A percentile compares a stretch with the other conserved stretches of the same genome.
Evolutionary conservation across 1,140 invertebrate genomes (phyloP).

Genomic region (Bicyclus anynana): DNA sequence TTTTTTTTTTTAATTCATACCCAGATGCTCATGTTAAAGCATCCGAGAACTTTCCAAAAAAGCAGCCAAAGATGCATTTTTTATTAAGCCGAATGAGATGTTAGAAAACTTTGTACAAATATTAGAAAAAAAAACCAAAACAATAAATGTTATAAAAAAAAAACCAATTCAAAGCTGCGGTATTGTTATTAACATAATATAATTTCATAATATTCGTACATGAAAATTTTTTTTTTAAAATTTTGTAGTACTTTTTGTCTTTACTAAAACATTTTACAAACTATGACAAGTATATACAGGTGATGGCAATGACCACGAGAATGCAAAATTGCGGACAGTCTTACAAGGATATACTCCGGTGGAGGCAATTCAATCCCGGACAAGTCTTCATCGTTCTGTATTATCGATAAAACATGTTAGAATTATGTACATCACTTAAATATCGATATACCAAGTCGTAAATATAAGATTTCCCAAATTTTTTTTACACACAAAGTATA

Average conservation of each 20-base stretch:
- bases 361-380: constrained; percentile 1
- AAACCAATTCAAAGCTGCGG: constrained; percentile 12
- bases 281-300: neutral
- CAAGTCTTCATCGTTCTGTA: constrained; percentile 8
- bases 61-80: too few species aligned
- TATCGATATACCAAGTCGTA: too few species aligned
- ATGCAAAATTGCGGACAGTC: constrained; percentile 9
- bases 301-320: constrained; percentile 5
- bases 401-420: constrained; percentile 6
- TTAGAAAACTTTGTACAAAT: neutral
- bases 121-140: neutral
- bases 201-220: constrained; percentile 8
- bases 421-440: neutral
- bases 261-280: neutral
- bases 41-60: too few species aligned
- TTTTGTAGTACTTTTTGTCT: neutral
- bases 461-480: too few species aligned
- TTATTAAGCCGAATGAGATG: neutral
- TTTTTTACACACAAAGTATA: neutral
- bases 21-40: too few species aligned
- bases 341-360: constrained; percentile 6
- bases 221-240: neutral
- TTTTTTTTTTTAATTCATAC: too few species aligned
- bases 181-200: constrained; percentile 6
- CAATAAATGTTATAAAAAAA: constrained; percentile 8